phyloP scores from a whole-genome alignment of 2,113 vertebrate genomes.

The Oncorhynchus gorbuscha region DNA sequence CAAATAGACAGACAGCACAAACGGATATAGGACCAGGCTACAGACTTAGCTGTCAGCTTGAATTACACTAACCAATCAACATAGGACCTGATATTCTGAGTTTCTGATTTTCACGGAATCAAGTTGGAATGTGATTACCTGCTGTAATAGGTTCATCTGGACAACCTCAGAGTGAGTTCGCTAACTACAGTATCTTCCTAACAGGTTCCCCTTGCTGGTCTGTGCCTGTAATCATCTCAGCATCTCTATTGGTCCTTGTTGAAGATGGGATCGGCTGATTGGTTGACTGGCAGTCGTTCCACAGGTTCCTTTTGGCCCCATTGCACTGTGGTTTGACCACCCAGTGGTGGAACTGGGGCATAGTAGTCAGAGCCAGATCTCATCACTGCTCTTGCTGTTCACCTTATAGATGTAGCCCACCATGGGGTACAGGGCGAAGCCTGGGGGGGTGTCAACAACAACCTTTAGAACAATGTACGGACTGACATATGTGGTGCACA shows the following conservation, averaged over 20 bases:
- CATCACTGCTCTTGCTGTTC: conserved; percentile 91
- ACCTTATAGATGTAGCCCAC: conserved; percentile 92
- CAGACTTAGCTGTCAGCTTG: no score
- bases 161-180: no score
- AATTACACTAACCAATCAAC: no score
- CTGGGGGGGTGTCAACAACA: conserved; percentile 59
- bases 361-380: conserved; percentile 90
- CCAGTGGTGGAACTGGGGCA: background rate
- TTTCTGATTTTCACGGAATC: no score
- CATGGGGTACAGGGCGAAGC: conserved; percentile 81
- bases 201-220: background rate
- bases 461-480: background rate
- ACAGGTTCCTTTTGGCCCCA: background rate
- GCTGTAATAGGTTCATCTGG: no score
- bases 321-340: conserved; percentile 10
- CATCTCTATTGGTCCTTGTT: background rate
- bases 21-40: no score
- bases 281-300: conserved; percentile 35
- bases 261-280: conserved; percentile 18
- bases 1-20: no score
- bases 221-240: background rate
- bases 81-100: no score
- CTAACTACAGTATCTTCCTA: background rate
- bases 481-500: background rate
- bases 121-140: no score